Percentiles rank a stretch among this genome's conserved stretches.
Conservation (phyloP, 2,797 vertebrate genomes). For the Cuniculus paca region DNA sequence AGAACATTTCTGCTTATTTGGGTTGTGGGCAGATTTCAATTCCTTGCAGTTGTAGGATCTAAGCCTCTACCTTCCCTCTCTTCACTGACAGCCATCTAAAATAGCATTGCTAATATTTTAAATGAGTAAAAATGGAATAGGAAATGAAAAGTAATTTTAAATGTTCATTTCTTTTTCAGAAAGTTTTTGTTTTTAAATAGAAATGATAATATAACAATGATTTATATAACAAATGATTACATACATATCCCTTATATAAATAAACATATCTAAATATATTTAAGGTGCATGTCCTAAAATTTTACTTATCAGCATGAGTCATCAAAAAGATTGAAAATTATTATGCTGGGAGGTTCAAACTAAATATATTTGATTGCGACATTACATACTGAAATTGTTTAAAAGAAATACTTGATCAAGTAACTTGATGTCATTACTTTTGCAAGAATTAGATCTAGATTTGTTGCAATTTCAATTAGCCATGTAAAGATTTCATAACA, state of each 20-base stretch:
- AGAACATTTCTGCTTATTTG: neutral
- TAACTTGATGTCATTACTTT: neutral
- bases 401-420: constrained; percentile 9
- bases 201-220: neutral
- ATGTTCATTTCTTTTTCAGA: neutral
- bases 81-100: neutral
- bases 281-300: neutral
- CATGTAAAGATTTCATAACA: constrained; percentile 1
- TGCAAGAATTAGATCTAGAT: neutral
- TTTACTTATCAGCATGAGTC: neutral
- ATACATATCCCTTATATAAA: neutral
- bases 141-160: neutral
- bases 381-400: neutral
- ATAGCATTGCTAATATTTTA: neutral
- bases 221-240: constrained; percentile 11
- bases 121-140: neutral
- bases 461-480: constrained; percentile 36
- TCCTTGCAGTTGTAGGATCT: neutral
- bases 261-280: neutral
- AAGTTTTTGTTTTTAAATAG: neutral
- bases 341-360: constrained; percentile 2
- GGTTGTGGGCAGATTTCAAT: neutral
- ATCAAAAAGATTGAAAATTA: constrained; percentile 43
- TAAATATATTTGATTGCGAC: neutral
- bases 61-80: neutral